Base-by-base conservation (phyloP, 1,140 invertebrate genomes). In the Eueides isabella region DNA sequence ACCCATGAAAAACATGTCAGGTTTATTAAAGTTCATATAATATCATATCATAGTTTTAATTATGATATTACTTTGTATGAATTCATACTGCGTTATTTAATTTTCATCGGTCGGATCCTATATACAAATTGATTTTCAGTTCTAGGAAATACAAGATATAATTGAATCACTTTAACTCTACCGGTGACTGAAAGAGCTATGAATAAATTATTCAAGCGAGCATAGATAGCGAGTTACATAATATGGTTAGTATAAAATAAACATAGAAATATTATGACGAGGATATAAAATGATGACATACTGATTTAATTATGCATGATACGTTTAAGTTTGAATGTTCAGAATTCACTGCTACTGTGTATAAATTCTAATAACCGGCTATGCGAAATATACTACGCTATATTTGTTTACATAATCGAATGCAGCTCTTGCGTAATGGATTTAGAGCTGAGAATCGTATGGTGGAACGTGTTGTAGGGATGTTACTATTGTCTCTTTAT, bases 281-380 rank as follows among this genome's bases (percentile, higher is more conserved):
- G n/a, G 67, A 31, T n/a, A 61, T 67, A 70, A 76, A 79, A 76
- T 76, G 68, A 79, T 71, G 61, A 74, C 67, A 63, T 76, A 80
- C 78, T 80, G 77, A 84, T 85, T 83, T 83, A 85, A 85, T 87
- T 84, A 85, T 87, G 76, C 80, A 83, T 83, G 80, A 83, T 82
- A 78, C 77, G 80, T 83, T 82, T 82, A 78, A 82, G 76, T 80
- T 72, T 79, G 85, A 55, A 79, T 81, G 80, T 86, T 85, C 81
- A 82, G 80, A 89, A 87, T 85, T 85, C 83, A 85, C 84, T 85
- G 77, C 83, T 80, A 83, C 80, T 81, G 79, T 73, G 81, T 86
- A 89, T 86, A 88, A 86, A 89, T 80, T 79, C 72, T 88, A 86
- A 88, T 86, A 86, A 88, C 71, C 70, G 67, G 33, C 38, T 61